Base-by-base conservation (phyloP, 64 coral and sea anemone species). In the Hydrozoanthus tunicans region DNA sequence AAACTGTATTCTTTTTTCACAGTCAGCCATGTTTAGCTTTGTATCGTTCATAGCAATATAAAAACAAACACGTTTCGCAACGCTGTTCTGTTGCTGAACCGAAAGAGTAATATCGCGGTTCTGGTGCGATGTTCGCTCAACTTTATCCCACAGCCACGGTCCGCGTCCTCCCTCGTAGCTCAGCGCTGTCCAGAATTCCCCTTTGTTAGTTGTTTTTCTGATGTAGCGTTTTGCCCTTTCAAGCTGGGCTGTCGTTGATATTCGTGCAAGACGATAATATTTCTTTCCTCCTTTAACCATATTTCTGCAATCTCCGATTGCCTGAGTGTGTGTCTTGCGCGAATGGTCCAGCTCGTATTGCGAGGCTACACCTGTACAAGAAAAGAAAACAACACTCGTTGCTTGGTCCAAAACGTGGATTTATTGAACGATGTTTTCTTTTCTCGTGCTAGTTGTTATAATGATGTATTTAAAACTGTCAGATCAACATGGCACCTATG, bases 31-130 rank as follows among this genome's bases (percentile, higher is more conserved):
- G 43, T 14, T 81, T 25, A 81, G 51, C 59, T 5, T 81, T 9
- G 58, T 12, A 23, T 9, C 23, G 4, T 59, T 24, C 1, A 62
- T 13, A 11, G 56, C 63, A 9, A 81, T 11, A 63, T 14, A 81
- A 81, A 81, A 81, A 51, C 79, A 81, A 64, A 81, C 58, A 43
- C 12, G 3, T 4, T 4, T 6, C 26, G 1, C 5, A 81, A 81
- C 43, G 11, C 6, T 62, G 26, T 0, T 5, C 14, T 81, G 23
- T 51, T 81, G 20, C 59, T 51, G 3, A 51, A 5, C 3, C 14
- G 79, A 81, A 81, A 81, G 59, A 62, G 79, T 81, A 20, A 81
- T 62, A 6, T 52, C 13, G 51, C 79, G 79, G 59, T 63, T 59
- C 24, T 9, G 79, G 63, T 13, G 61, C 9, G 79, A 81, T 5